These are phyloP conservation scores for Heptranchias perlo DNA, from an alignment of 2,113 vertebrate species.

Conservation along the genomic window DNA sequence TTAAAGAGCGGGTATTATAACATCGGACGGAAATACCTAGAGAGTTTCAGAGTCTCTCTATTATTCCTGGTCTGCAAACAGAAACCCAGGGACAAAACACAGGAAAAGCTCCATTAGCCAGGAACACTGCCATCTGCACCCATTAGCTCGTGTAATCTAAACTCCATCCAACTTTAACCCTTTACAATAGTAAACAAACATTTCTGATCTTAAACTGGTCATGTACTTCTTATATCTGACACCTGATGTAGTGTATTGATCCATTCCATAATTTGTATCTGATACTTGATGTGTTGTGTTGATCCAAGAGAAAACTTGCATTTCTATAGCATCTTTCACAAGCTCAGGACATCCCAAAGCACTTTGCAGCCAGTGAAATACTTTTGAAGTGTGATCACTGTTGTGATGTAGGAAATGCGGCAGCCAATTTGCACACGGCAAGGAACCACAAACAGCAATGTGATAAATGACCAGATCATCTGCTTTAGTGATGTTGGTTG, in stretches of 20 bases:
- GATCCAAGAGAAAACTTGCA: background rate
- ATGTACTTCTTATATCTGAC: background rate
- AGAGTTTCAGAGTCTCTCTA: background rate
- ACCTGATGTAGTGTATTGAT: background rate
- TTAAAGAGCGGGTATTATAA: background rate
- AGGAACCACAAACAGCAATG: background rate
- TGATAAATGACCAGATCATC: background rate
- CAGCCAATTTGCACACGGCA: background rate
- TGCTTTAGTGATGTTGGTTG: background rate
- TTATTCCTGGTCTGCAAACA: background rate
- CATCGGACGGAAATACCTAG: background rate
- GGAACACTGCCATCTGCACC: background rate
- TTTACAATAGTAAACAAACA: background rate
- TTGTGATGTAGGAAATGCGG: background rate
- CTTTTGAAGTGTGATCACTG: background rate
- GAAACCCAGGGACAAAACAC: background rate
- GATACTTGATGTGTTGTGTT: background rate
- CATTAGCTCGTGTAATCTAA: background rate
- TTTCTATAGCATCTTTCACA: background rate
- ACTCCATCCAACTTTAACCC: background rate
- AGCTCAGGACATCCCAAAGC: background rate
- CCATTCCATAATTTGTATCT: background rate
- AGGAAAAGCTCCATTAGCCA: background rate
- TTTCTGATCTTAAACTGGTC: background rate
- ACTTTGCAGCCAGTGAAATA: background rate